Evolutionary conservation across 2,888 invertebrate genomes (phyloP).

Genomic region (Aproaerema taeniolella): DNA sequence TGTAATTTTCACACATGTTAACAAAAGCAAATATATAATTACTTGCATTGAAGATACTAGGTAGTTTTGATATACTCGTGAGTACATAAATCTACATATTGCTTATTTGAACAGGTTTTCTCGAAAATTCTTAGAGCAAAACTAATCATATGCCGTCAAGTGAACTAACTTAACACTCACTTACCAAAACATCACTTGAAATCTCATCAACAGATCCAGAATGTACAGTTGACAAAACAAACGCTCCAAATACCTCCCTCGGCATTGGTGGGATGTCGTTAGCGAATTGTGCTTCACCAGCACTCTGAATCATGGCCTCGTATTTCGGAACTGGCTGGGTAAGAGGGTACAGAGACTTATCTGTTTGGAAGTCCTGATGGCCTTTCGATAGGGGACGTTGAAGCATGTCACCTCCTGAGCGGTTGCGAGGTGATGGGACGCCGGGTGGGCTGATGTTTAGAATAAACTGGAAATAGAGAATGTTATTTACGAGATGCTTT

Average conservation of each 20-base stretch:
- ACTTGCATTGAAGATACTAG: background rate
- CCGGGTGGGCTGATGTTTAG: slow-evolving; percentile 68
- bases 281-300: slow-evolving; percentile 82
- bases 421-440: slow-evolving; percentile 45
- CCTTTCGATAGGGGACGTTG: slow-evolving; percentile 79
- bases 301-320: slow-evolving; percentile 76
- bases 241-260: slow-evolving; percentile 82
- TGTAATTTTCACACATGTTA: too few relatives aligned
- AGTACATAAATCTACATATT: too few relatives aligned
- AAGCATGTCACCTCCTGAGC: slow-evolving; percentile 71
- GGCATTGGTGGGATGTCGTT: slow-evolving; percentile 78
- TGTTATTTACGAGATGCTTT: too few relatives aligned
- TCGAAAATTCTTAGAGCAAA: background rate
- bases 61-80: too few relatives aligned
- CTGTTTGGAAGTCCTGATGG: slow-evolving; percentile 77
- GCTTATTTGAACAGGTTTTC: too few relatives aligned
- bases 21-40: background rate
- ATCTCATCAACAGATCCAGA: slow-evolving; percentile 77
- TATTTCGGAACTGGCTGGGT: slow-evolving; percentile 82
- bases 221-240: slow-evolving; percentile 78
- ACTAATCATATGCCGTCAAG: too few relatives aligned
- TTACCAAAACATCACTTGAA: slow-evolving; percentile 80
- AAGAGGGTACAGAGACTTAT: slow-evolving; percentile 80
- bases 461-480: slow-evolving; percentile 65
- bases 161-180: too few relatives aligned